Evolutionary conservation across 2,113 vertebrate species (phyloP).

Genomic region (Carassius carassius): DNA sequence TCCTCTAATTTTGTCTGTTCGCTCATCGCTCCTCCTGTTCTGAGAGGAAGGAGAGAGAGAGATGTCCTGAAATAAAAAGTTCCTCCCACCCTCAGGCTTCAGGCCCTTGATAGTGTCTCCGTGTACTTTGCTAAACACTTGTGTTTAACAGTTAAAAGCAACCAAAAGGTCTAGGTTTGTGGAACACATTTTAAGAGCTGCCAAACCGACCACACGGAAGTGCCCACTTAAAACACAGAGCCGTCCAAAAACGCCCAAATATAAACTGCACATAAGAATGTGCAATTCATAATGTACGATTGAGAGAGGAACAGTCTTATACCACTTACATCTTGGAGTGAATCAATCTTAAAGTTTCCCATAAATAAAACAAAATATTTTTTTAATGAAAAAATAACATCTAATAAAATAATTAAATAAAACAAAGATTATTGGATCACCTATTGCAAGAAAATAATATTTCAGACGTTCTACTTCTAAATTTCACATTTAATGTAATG

Average conservation of each 20-base stretch:
- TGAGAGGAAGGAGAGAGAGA: neutral
- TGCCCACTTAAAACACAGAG: neutral
- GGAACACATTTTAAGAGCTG: neutral
- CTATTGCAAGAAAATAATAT: too few species aligned
- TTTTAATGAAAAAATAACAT: too few species aligned
- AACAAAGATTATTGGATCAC: too few species aligned
- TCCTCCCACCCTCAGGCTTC: conserved; percentile 5
- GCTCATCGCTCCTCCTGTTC: conserved; percentile 15
- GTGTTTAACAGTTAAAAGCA: neutral
- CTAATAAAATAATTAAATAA: too few species aligned
- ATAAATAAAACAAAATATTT: too few species aligned
- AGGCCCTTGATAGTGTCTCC: neutral
- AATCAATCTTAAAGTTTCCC: neutral
- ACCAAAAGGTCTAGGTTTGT: conserved; percentile 12
- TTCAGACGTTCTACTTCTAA: too few species aligned
- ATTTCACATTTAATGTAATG: too few species aligned
- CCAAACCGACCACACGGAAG: conserved; percentile 25
- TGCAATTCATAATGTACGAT: neutral
- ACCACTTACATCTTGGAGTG: neutral
- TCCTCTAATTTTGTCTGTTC: conserved; percentile 29
- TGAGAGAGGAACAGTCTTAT: neutral
- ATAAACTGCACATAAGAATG: conserved; percentile 13
- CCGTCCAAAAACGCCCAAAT: conserved; percentile 7
- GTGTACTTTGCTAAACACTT: conserved; percentile 7
- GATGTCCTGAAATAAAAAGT: neutral